Evolutionary conservation across 2,888 invertebrate species (phyloP).

Genomic region (Plagodis dolabraria): DNA sequence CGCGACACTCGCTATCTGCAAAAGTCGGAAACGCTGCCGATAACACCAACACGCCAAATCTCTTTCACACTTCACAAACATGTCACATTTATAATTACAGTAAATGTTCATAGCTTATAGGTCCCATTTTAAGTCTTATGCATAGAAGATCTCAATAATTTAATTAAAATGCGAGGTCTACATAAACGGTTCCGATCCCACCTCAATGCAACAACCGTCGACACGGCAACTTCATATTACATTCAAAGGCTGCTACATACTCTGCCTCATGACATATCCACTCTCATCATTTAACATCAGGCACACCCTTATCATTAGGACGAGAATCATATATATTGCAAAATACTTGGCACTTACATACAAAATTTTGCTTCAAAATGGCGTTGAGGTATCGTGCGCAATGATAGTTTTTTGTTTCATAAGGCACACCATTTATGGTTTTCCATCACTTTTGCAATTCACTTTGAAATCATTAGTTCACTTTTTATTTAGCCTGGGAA

Average conservation of each 20-base stretch:
- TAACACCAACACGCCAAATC: conserved; percentile 69
- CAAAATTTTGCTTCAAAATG: conserved; percentile 86
- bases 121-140: conserved; percentile 14
- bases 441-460: conserved; percentile 68
- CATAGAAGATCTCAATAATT: conserved; percentile 53
- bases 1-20: conserved; percentile 78
- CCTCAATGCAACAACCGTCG: conserved; percentile 69
- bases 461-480: conserved; percentile 63
- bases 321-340: conserved; percentile 76
- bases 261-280: conserved; percentile 52
- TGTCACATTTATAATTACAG: conserved; percentile 9
- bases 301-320: conserved; percentile 54
- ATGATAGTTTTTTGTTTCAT: conserved; percentile 84
- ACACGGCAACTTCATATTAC: conserved; percentile 32
- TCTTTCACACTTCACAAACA: conserved; percentile 36
- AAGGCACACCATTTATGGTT: conserved; percentile 68
- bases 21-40: conserved; percentile 79
- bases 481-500: conserved; percentile 59
- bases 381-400: conserved; percentile 85
- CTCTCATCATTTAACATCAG: conserved; percentile 53
- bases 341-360: conserved; percentile 86
- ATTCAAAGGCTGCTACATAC: conserved; percentile 46
- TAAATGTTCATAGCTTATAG: conserved; percentile 7
- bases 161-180: conserved; percentile 71
- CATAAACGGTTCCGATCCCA: conserved; percentile 72